Evolutionary conservation across 2,888 invertebrate species (phyloP), one percentile per base, ranked within the genome.

Genomic region (Metacarcinus magister): DNA sequence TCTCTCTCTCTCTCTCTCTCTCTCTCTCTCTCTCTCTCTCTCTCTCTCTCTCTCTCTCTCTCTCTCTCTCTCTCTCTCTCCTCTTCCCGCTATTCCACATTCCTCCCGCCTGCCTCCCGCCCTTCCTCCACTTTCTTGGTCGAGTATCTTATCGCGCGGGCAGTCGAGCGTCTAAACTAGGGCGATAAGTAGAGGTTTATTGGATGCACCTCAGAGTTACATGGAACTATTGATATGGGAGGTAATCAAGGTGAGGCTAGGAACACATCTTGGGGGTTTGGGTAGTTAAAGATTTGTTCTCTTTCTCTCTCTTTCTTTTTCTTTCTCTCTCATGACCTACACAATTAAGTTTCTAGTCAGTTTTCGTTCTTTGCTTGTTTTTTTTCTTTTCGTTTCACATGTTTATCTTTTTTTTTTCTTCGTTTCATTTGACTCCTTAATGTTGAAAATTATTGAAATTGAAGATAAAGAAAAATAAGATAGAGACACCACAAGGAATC

Each of bases 141-240:
- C 54, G 54, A 8, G 28, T 82, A 82, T 82, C 82, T 82, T 82
- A 82, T 82, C 82, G 82, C 32, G 82, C 28, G 82, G 32, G 82
- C 82, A 32, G 82, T 32, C 32, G 13, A 82, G 82, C 82, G 82
- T 82, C 82, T 82, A 82, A 82, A 82, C 82, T 82, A 32, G 82
- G 32, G 32, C 82, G 82, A 82, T 82, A 82, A 82, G 10, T 32
- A 8, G 5, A 82, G 82, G 32, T 82, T 82, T 82, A 82, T 82
- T 82, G 82, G 82, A 82, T 82, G 82, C 82, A 82, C 82, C 28
- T 82, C 32, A 82, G 82, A 4, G 82, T 82, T 82, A 82, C 82
- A 82, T 28, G 0, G 32, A 32, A 32, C 32, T 82, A 82, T 82
- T 82, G 82, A 82, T 82, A 82, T 28, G 32, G 28, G 10, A 13